Base-by-base conservation (phyloP, 2,113 vertebrate genomes). In the Stigmatopora argus region DNA sequence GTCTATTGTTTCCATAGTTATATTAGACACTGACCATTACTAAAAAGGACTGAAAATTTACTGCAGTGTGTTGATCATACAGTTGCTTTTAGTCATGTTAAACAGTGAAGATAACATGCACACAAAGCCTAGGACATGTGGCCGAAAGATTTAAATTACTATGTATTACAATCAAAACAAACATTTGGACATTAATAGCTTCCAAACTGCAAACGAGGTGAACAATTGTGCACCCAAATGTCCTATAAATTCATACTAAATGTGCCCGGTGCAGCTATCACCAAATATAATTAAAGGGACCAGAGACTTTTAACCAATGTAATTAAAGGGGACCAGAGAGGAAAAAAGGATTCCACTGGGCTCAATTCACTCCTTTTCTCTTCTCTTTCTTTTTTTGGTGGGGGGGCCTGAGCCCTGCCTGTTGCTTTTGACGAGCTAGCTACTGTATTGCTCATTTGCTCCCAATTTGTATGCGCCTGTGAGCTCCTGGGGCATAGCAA, bases 211-310 rank as follows among this genome's bases (percentile, higher is more conserved):
- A 3, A 18, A 17, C 41, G 10, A 44, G 35, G 19, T 18, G 17
- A 65, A 17, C n/a, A 44, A 41, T 61, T 61, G 59, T 21, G 41
- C 41, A 35, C 3, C 23, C 61, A 65, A 6, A 75, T 60, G 69
- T 60, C 9, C 48, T 58, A 5, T 38, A 57, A 13, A 45, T 48
- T 70, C 46, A 47, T 19, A 53, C 48, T 34, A 48, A 70, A 60
- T 19, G 60, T 55, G 67, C 65, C 79, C 74, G 57, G 19, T 60
- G 75, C 62, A 71, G 60, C 51, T 67, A 75, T 82, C 68, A 68
- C 52, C 17, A 76, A 71, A 76, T 69, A 64, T 74, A 82, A 81
- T 79, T 77, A 81, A 77, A 72, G 57, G 46, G 49, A 77, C 48
- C 51, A 65, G 64, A 65, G 38, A 70, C 51, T 72, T 77, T 82